A percentile compares a stretch with the other conserved stretches of the same genome.
Conservation (phyloP, 2,797 vertebrate species). For the Presbytis comata region DNA sequence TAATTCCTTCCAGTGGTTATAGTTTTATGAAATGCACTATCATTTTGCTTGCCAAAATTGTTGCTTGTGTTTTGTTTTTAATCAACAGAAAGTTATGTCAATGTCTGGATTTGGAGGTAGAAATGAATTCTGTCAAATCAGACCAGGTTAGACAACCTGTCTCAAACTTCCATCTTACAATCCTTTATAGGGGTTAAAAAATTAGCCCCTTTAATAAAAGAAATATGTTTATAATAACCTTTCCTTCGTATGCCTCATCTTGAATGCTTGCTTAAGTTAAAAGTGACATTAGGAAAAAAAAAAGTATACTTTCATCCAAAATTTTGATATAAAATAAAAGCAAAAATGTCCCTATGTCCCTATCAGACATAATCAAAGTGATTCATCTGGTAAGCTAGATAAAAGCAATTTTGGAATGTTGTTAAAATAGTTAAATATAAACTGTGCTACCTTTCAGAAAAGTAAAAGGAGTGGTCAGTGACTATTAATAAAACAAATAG, state of each 20-base stretch:
- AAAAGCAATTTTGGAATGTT: neutral
- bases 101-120: neutral
- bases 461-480: slow-evolving; percentile 35
- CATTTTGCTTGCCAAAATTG: neutral
- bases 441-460: neutral
- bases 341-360: neutral
- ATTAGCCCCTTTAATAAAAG: neutral
- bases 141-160: neutral
- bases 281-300: neutral
- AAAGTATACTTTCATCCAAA: neutral
- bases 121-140: neutral
- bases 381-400: neutral
- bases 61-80: neutral
- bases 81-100: neutral
- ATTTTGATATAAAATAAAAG: neutral
- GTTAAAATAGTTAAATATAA: neutral
- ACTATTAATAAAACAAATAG: slow-evolving; percentile 66
- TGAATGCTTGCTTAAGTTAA: neutral
- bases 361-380: neutral
- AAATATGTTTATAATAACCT: neutral
- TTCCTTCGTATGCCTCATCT: neutral
- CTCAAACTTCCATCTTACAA: neutral
- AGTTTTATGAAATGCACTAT: neutral
- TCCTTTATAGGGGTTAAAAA: neutral
- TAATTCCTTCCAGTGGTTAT: neutral